phyloP scores from a whole-genome alignment of 2,113 vertebrate genomes.

The Sigmodon hispidus region DNA sequence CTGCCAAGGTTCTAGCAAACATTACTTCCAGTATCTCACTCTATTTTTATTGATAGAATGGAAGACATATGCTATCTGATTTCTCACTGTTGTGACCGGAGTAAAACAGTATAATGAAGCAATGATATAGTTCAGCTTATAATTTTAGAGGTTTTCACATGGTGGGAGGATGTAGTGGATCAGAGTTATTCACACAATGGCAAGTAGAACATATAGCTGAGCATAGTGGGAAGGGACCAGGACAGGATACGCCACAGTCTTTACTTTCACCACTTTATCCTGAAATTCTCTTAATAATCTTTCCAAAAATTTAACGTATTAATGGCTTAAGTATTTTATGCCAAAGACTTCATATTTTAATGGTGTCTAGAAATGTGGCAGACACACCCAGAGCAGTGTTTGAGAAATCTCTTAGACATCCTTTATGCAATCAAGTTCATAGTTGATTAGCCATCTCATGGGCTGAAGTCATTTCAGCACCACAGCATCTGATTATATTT shows the following conservation, averaged over 20 bases:
- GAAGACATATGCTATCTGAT: neutral
- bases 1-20: neutral
- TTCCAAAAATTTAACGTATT: neutral
- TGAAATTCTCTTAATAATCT: neutral
- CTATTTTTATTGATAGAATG: neutral
- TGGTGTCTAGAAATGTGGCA: neutral
- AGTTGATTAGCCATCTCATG: neutral
- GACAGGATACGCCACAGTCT: neutral
- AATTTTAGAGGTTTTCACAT: neutral
- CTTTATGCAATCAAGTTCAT: neutral
- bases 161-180: neutral
- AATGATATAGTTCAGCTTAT: neutral
- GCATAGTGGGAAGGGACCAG: neutral
- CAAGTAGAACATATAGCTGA: neutral
- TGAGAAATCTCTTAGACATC: neutral
- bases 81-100: neutral
- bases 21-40: neutral
- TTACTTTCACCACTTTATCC: neutral
- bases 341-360: neutral
- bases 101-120: neutral
- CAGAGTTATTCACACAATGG: neutral
- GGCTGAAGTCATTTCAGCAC: neutral
- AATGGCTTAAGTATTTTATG: neutral
- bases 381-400: neutral
- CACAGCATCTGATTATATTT: neutral